phyloP scores from a whole-genome alignment of 2,888 invertebrate genomes.

The Physocephala rufipes region DNA sequence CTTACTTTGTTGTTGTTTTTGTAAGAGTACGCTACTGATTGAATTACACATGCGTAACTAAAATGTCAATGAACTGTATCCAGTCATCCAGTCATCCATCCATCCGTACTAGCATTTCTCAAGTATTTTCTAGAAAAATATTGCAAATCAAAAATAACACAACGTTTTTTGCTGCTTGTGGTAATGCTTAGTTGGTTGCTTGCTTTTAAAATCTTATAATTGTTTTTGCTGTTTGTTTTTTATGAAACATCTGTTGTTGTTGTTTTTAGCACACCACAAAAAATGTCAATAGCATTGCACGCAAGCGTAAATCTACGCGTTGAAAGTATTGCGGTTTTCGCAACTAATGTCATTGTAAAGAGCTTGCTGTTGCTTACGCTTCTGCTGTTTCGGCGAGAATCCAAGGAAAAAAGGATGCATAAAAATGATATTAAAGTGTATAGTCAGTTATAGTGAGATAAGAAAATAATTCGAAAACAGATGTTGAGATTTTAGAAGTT shows the following conservation, averaged over 20 bases:
- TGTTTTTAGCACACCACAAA: constrained; percentile 17
- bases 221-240: not conserved
- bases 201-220: too few relatives aligned
- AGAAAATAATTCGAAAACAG: constrained; percentile 45
- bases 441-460: constrained; percentile 14
- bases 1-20: too few relatives aligned
- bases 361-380: too few relatives aligned
- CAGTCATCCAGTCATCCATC: too few relatives aligned
- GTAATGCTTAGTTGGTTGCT: constrained; percentile 14
- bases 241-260: not conserved
- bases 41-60: constrained; percentile 22
- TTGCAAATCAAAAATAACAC: constrained; percentile 21
- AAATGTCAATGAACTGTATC: constrained; percentile 24
- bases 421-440: constrained; percentile 18
- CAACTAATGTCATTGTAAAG: not conserved
- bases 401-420: constrained; percentile 42
- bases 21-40: too few relatives aligned
- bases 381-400: constrained; percentile 14
- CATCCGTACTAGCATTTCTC: too few relatives aligned
- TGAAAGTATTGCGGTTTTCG: not conserved
- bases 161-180: not conserved
- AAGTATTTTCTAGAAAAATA: constrained; percentile 17
- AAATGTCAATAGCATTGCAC: constrained; percentile 30
- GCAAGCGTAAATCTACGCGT: constrained; percentile 33
- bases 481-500: constrained; percentile 45